Conservation (phyloP, 2,888 invertebrate genomes). For the Lycia hirtaria region DNA sequence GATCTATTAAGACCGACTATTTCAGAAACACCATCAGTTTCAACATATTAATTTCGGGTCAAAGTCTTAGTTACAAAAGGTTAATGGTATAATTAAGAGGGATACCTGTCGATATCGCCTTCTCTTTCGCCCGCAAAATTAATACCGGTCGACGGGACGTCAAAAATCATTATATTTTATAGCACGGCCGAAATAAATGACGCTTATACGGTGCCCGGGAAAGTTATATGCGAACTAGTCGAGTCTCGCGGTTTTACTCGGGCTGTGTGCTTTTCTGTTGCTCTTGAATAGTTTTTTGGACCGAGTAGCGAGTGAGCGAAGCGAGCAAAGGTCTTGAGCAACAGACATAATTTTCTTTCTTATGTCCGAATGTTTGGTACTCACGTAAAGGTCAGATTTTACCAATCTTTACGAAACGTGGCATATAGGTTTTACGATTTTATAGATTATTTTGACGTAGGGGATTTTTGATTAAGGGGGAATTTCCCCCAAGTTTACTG, state of each 20-base stretch:
- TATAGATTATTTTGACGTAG: too few relatives aligned
- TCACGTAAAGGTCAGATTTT: too few relatives aligned
- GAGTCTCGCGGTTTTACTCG: not conserved
- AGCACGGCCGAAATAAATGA: slow-evolving; percentile 80
- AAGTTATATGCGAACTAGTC: slow-evolving; percentile 58
- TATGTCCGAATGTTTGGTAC: too few relatives aligned
- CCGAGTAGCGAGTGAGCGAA: too few relatives aligned
- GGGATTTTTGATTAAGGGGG: too few relatives aligned
- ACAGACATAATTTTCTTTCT: too few relatives aligned
- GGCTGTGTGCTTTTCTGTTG: too few relatives aligned
- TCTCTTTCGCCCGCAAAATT: slow-evolving; percentile 67
- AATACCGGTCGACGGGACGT: slow-evolving; percentile 76
- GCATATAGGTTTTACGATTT: too few relatives aligned
- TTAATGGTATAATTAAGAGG: slow-evolving; percentile 52
- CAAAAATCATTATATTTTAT: slow-evolving; percentile 85
- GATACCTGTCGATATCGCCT: slow-evolving; percentile 70
- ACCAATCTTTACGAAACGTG: too few relatives aligned
- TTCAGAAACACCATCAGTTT: not conserved
- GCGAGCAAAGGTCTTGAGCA: too few relatives aligned
- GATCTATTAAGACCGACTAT: not conserved
- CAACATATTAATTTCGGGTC: slow-evolving; percentile 18
- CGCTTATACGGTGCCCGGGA: slow-evolving; percentile 74
- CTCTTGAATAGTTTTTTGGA: too few relatives aligned
- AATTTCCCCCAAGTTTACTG: too few relatives aligned
- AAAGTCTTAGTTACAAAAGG: slow-evolving; percentile 44